Evolutionary conservation across 92 coral and sea anemone species (phyloP).

Genomic region (Anthopleura xanthogrammica): DNA sequence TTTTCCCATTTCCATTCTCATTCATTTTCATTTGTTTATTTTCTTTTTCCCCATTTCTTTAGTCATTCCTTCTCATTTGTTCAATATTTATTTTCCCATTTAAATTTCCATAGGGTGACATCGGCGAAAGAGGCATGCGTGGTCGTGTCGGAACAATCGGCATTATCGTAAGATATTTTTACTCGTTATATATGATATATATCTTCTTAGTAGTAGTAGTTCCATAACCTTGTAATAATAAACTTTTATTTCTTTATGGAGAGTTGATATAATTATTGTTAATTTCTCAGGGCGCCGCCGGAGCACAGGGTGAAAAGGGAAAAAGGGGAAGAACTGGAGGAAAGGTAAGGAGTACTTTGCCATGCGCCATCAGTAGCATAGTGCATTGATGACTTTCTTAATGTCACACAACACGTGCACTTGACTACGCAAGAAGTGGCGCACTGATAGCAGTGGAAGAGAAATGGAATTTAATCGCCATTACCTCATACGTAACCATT

Average conservation of each 20-base stretch:
- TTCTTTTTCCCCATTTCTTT: background rate
- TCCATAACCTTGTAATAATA: too few species aligned
- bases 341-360: background rate
- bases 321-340: slow-evolving; percentile 17
- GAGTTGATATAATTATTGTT: too few species aligned
- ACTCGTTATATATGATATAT: background rate
- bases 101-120: slow-evolving; percentile 20
- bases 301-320: slow-evolving; percentile 31
- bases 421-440: too few species aligned
- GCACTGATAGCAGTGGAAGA: too few species aligned
- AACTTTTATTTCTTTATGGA: too few species aligned
- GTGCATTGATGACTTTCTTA: too few species aligned
- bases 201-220: too few species aligned
- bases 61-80: background rate
- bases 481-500: too few species aligned
- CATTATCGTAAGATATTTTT: slow-evolving; percentile 12
- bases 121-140: slow-evolving; percentile 25
- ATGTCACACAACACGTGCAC: too few species aligned
- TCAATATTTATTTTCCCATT: background rate
- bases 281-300: slow-evolving; percentile 17
- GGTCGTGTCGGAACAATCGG: slow-evolving; percentile 26
- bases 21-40: background rate
- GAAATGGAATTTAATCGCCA: too few species aligned
- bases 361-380: background rate
- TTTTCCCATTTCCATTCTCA: background rate